phyloP scores from a whole-genome alignment of 2,113 vertebrate genomes.

The Neolamprologus modestus region DNA sequence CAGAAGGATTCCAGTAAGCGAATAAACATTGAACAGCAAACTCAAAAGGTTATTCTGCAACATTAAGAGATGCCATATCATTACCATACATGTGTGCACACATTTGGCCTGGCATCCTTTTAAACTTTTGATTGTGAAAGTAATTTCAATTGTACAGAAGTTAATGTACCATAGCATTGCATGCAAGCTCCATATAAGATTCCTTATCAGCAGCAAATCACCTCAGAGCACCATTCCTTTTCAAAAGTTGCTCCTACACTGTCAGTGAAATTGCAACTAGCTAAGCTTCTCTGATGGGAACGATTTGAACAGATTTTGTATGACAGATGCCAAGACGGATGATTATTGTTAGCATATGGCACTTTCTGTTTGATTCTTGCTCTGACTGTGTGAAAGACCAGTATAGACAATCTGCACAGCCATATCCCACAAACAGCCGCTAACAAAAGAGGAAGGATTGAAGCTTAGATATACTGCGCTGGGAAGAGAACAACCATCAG shows the following conservation, averaged over 20 bases:
- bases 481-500: not conserved
- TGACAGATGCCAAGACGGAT: slow-evolving; percentile 27
- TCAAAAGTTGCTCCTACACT: slow-evolving; percentile 17
- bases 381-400: not conserved
- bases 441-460: not conserved
- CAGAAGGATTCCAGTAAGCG: not conserved
- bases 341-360: slow-evolving; percentile 56
- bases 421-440: not conserved
- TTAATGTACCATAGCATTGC: slow-evolving; percentile 32
- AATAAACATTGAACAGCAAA: not conserved
- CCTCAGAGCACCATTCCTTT: slow-evolving; percentile 21
- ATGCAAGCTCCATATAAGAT: slow-evolving; percentile 7
- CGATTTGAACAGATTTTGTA: slow-evolving; percentile 40
- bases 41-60: not conserved
- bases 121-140: slow-evolving; percentile 19
- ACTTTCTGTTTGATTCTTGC: slow-evolving; percentile 10
- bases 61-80: not conserved
- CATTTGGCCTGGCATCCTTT: not conserved
- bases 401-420: not conserved
- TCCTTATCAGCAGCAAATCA: slow-evolving; percentile 38
- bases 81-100: not conserved
- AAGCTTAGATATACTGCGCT: not conserved
- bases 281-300: slow-evolving; percentile 32
- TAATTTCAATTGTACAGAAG: slow-evolving; percentile 23
- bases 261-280: slow-evolving; percentile 50